Base-by-base conservation (phyloP, 2,888 invertebrate genomes). In the Lathronympha strigana region DNA sequence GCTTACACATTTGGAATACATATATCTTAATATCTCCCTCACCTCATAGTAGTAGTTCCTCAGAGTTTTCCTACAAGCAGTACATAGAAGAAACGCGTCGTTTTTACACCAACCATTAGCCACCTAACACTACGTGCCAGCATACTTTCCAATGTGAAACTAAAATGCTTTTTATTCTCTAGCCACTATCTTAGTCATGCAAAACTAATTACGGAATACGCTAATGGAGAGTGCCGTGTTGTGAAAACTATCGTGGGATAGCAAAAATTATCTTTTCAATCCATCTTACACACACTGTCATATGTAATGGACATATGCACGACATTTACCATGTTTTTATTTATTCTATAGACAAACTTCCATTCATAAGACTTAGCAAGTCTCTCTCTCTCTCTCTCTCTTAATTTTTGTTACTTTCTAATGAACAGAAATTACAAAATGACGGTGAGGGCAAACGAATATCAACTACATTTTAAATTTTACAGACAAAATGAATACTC, bases 101-200 rank as follows among this genome's bases (percentile, higher is more conserved):
- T 61, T 61, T 58, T 61, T 61, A 54, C 66, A 58, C 17, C 47
- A 21, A 1, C 66, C 47, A 66, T 61, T 61, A 66, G 17, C 38
- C 38, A 50, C 28, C 47, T 64, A 45, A 53, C 47, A 50, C 40
- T 43, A 43, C 54, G 49, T 55, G 53, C 55, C 40, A 38, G 28
- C 63, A 33, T 53, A 80, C 87, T 89, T 88, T 88, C 87, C 76
- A 84, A 84, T 81, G 82, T 80, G 83, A 86, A 86, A 84, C 71
- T 73, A 68, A 66, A 75, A 73, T 76, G 72, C 76, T 82, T 83
- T 82, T 82, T 79, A 72, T 75, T 66, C 69, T 72, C 73, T 75
- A 45, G 75, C 73, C 75, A 75, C 71, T 68, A 70, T 76, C 78
- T 81, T 78, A 83, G 83, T 87, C 89, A 88, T 88, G 89, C 89